Evolutionary conservation across 1,140 invertebrate species (phyloP).

Genomic region (Heterodera schachtii): DNA sequence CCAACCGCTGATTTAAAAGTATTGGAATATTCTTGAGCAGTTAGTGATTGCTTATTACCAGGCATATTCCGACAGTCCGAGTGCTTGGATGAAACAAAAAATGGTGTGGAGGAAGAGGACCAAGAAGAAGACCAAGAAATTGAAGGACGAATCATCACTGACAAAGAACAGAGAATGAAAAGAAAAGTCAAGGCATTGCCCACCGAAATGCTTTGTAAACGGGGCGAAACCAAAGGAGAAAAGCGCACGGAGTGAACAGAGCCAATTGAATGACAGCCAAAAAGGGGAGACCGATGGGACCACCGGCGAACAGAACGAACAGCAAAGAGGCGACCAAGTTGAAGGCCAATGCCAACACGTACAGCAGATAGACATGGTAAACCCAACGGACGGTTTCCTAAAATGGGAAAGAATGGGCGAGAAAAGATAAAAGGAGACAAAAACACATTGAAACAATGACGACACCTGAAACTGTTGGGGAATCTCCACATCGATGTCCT

Average conservation of each 20-base stretch:
- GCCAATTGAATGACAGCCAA: constrained; percentile 85
- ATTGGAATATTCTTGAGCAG: constrained; percentile 62
- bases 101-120: constrained; percentile 97
- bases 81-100: constrained; percentile 81
- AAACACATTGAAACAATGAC: no score
- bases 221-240: constrained; percentile 91
- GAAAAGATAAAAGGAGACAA: no score
- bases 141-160: constrained; percentile 94
- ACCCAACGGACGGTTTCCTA: constrained; percentile 89
- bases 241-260: constrained; percentile 92
- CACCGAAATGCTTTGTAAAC: constrained; percentile 84
- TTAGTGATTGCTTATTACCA: constrained; percentile 45
- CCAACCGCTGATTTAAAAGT: constrained; percentile 43
- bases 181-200: constrained; percentile 34
- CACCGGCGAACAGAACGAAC: constrained; percentile 72
- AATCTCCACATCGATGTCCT: constrained; percentile 97
- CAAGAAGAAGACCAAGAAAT: constrained; percentile 99
- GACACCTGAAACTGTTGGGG: constrained; percentile 79
- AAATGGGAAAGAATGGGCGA: not conserved
- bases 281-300: constrained; percentile 79
- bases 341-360: constrained; percentile 79
- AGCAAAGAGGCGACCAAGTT: constrained; percentile 84
- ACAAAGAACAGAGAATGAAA: constrained; percentile 46
- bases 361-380: constrained; percentile 94
- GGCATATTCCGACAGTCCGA: constrained; percentile 72